A percentile compares a stretch with the other conserved stretches of the same genome.
Conservation (phyloP, 2,797 vertebrate genomes). For the Bovichtus variegatus region DNA sequence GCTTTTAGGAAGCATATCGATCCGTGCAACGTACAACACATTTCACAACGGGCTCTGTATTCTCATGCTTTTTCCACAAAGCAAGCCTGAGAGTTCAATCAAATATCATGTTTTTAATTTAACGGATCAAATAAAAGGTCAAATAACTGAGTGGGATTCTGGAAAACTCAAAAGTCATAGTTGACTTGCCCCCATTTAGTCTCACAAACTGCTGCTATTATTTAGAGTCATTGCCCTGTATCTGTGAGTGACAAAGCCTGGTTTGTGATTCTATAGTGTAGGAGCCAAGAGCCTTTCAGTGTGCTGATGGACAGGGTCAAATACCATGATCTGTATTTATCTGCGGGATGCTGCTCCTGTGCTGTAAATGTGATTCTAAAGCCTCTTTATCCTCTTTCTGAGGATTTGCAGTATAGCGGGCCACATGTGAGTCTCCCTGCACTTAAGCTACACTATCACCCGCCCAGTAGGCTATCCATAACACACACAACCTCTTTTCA, state of each 20-base stretch:
- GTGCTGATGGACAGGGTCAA: conserved; percentile 84
- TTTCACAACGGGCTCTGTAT: conserved; percentile 29
- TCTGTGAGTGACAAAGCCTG: conserved; percentile 71
- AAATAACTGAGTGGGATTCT: conserved; percentile 32
- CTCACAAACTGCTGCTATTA: conserved; percentile 59
- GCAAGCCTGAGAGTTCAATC: conserved; percentile 18
- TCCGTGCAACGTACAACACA: conserved; percentile 33
- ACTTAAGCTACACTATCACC: conserved; percentile 80
- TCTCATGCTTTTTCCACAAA: conserved; percentile 14
- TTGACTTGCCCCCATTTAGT: conserved; percentile 65
- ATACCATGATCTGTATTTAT: conserved; percentile 86
- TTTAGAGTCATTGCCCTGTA: conserved; percentile 64
- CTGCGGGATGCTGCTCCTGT: conserved; percentile 78
- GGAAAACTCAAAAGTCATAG: conserved; percentile 44
- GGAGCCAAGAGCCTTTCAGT: conserved; percentile 57
- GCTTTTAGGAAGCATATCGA: conserved; percentile 59
- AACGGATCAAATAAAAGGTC: conserved; percentile 54
- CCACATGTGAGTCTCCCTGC: conserved; percentile 76
- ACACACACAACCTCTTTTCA: conserved; percentile 54
- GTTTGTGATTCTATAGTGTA: conserved; percentile 58
- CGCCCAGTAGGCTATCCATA: conserved; percentile 73
- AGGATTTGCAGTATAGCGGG: conserved; percentile 83
- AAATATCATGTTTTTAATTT: conserved; percentile 35
- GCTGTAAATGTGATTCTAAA: conserved; percentile 86
- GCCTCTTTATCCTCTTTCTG: conserved; percentile 84